Base-by-base conservation (phyloP, 2,888 invertebrate species). In the Eupithecia inturbata region DNA sequence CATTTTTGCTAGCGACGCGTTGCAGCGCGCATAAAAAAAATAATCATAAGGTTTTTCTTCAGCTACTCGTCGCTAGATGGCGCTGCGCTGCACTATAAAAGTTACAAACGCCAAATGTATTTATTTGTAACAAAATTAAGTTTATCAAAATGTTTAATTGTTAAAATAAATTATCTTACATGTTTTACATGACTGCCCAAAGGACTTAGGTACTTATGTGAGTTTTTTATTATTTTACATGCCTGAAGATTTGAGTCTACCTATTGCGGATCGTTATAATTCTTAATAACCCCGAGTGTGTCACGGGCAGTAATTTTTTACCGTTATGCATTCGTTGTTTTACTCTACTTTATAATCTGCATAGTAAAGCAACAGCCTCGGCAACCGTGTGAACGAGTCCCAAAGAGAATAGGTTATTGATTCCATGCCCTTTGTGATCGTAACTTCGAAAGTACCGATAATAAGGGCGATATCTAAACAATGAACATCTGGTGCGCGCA, bases 51-150 rank as follows among this genome's bases (percentile, higher is more conserved):
- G 41, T 7, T 57, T 14, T 22, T 14, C 14, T 57, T 26, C 12
- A 16, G 77, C 88, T 87, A 87, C 82, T 86, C 45, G 28, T 28
- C 85, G 75, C 82, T 83, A 89, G 89, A 88, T 88, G 89, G 81
- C 87, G 82, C 39, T 66, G 4, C n/a, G 1, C 36, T 33, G 6
- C 63, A 22, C 36, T 64, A 28, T 3, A 28, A 60, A 14, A 60
- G 36, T 45, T 1, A 66, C 45, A 67, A n/a, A 19, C 6, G 19
- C 19, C 41, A 1, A n/a, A n/a, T n/a, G n/a, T n/a, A n/a, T n/a
- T n/a, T n/a, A n/a, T n/a, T n/a, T n/a, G n/a, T n/a, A n/a, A n/a
- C n/a, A n/a, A n/a, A n/a, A n/a, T n/a, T n/a, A n/a, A n/a, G n/a
- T n/a, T n/a, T n/a, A n/a, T n/a, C n/a, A n/a, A n/a, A n/a, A n/a